Evolutionary conservation across 2,797 vertebrate genomes (phyloP).

Genomic region (Orientallactaga sibirica): DNA sequence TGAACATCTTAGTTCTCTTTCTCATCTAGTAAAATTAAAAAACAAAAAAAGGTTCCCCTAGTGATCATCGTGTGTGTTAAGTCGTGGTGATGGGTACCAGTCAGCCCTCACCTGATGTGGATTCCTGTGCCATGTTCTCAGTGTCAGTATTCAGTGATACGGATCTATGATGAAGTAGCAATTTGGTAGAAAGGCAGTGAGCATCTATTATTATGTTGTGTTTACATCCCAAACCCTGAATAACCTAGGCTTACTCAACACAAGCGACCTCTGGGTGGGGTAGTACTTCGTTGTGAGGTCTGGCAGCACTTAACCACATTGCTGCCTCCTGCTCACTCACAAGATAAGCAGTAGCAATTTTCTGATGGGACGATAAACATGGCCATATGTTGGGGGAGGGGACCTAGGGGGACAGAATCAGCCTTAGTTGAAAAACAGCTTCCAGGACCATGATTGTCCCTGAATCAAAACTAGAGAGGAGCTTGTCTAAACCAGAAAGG

Average conservation of each 20-base stretch:
- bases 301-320: background rate
- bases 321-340: background rate
- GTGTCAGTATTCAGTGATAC: background rate
- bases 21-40: background rate
- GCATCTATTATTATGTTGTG: background rate
- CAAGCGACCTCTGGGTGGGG: background rate
- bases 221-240: background rate
- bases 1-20: slow-evolving; percentile 52
- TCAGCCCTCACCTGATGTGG: background rate
- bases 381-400: background rate
- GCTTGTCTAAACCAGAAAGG: background rate
- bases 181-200: background rate
- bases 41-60: background rate
- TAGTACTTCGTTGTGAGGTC: background rate
- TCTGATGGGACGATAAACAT: background rate
- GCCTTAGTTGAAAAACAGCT: background rate
- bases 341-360: background rate
- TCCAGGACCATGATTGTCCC: background rate
- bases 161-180: background rate
- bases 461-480: slow-evolving; percentile 20
- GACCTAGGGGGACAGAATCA: background rate
- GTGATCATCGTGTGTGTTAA: background rate
- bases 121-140: background rate
- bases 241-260: background rate
- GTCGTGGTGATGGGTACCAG: background rate